A percentile compares a stretch with the other conserved stretches of the same genome.
Evolutionary conservation across 37 sponge, comb jelly and placozoan species (phyloP).

Genomic region (Aplysina aerophoba): DNA sequence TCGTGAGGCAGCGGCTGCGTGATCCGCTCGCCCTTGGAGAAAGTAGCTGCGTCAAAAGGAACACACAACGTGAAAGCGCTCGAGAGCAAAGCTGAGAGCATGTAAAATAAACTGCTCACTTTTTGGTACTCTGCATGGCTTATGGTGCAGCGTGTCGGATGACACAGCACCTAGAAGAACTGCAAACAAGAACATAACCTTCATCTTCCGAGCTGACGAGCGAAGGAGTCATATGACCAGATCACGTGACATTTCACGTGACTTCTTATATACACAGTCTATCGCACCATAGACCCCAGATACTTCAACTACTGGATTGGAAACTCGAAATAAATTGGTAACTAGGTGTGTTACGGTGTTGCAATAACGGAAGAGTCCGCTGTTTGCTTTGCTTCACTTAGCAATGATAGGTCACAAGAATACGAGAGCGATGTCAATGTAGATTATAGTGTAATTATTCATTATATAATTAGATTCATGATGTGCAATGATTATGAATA

Average conservation of each 20-base stretch:
- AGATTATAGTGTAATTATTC: no score
- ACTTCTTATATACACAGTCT: neutral
- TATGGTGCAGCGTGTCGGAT: neutral
- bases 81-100: neutral
- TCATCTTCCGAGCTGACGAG: neutral
- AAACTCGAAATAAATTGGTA: no score
- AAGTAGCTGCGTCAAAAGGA: conserved; percentile 54
- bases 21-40: conserved; percentile 54
- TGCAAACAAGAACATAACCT: neutral
- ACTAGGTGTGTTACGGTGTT: no score
- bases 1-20: conserved; percentile 73
- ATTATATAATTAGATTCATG: no score
- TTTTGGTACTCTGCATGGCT: conserved; percentile 26
- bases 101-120: neutral
- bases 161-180: neutral
- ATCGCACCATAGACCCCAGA: no score
- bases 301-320: no score
- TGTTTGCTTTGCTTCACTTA: no score
- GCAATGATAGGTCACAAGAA: no score
- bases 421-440: no score
- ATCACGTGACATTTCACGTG: neutral
- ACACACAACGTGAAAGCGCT: neutral
- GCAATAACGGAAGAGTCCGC: no score
- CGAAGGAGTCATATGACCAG: no score
- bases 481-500: no score